A percentile compares a stretch with the other conserved stretches of the same genome.
Evolutionary conservation across 2,888 invertebrate species (phyloP).

Genomic region (Lasius platythorax): DNA sequence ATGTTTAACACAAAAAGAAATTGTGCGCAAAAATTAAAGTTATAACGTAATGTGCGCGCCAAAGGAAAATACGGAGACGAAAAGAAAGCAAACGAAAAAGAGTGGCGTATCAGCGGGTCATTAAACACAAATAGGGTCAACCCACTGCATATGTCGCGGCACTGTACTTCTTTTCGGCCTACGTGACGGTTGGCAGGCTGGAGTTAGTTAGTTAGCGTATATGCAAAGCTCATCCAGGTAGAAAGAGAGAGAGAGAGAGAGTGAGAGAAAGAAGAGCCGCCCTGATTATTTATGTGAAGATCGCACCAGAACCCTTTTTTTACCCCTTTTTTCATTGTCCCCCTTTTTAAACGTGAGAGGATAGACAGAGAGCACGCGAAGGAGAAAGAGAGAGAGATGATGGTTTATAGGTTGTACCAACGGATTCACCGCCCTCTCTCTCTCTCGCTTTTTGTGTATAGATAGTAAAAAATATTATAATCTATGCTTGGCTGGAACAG

Average conservation of each 20-base stretch:
- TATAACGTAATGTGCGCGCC: constrained; percentile 33
- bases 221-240: constrained; percentile 80
- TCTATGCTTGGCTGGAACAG: constrained; percentile 85
- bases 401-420: constrained; percentile 47
- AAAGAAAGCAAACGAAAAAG: constrained; percentile 62
- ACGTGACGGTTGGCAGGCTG: constrained; percentile 67
- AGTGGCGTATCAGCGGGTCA: constrained; percentile 77
- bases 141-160: constrained; percentile 78
- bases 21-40: not conserved
- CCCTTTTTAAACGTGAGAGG: constrained; percentile 44
- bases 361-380: constrained; percentile 32
- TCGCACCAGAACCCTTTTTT: constrained; percentile 67
- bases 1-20: not conserved
- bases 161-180: constrained; percentile 50
- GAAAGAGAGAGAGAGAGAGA: constrained; percentile 71
- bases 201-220: constrained; percentile 78
- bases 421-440: constrained; percentile 27
- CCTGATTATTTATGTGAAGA: constrained; percentile 80
- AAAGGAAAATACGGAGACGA: constrained; percentile 46
- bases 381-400: constrained; percentile 24
- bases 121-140: constrained; percentile 79
- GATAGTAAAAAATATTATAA: constrained; percentile 86
- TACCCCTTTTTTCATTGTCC: constrained; percentile 68
- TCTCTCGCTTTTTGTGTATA: constrained; percentile 77
- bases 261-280: constrained; percentile 71